phyloP scores from a whole-genome alignment of 2,113 vertebrate species.

The Odontophorus gujanensis region DNA sequence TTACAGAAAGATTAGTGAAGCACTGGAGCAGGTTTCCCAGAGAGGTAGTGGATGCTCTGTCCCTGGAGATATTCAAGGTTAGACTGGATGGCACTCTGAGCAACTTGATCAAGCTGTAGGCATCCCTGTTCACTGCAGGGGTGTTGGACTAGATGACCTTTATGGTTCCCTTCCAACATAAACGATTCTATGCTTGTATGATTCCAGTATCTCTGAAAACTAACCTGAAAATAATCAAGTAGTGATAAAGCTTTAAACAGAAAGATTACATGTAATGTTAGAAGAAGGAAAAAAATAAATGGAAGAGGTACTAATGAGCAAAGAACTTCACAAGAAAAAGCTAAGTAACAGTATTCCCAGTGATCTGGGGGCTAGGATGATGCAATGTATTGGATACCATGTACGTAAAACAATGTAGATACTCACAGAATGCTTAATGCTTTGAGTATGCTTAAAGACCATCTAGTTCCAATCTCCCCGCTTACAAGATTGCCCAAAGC shows the following conservation, averaged over 20 bases:
- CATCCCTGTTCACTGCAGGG: no score
- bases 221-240: not conserved
- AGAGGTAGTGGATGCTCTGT: no score
- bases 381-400: not conserved
- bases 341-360: not conserved
- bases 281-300: not conserved
- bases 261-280: not conserved
- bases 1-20: no score
- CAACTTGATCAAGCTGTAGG: no score
- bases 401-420: not conserved
- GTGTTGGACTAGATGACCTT: no score
- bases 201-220: not conserved
- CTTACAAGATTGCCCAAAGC: not conserved
- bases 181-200: not conserved
- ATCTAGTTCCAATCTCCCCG: not conserved
- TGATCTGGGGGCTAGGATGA: not conserved
- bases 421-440: not conserved
- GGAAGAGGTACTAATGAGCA: not conserved
- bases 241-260: not conserved
- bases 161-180: not conserved
- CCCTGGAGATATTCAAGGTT: no score
- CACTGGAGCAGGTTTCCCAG: no score
- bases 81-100: no score
- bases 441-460: not conserved
- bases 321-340: not conserved